A percentile compares a stretch with the other conserved stretches of the same genome.
phyloP scores from a whole-genome alignment of 2,113 vertebrate genomes.

The Puffinus mauretanicus region DNA sequence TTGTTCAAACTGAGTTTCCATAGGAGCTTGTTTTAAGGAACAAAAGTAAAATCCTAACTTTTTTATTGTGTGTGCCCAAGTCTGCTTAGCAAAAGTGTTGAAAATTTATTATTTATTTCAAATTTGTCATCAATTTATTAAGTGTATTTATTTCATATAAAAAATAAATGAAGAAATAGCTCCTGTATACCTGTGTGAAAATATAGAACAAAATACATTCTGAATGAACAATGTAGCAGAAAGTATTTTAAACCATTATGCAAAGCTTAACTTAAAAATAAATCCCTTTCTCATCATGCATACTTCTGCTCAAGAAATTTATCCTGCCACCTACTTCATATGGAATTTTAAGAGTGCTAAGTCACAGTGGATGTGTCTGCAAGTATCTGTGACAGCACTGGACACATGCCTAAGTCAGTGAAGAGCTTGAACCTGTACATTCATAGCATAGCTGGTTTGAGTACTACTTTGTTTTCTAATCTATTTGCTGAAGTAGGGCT shows the following conservation, averaged over 20 bases:
- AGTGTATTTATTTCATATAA: background rate
- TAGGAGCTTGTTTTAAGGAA: background rate
- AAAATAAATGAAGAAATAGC: background rate
- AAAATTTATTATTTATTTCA: background rate
- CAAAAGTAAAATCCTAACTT: background rate
- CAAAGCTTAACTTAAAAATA: background rate
- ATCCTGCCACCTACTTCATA: slow-evolving; percentile 32
- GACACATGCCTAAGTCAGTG: background rate
- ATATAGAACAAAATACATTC: background rate
- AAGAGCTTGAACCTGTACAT: background rate
- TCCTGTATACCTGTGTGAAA: background rate
- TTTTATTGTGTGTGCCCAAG: background rate
- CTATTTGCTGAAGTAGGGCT: background rate
- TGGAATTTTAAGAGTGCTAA: background rate
- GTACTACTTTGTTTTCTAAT: background rate
- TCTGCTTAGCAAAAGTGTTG: background rate
- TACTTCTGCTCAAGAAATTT: slow-evolving; percentile 17
- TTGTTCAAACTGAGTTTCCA: background rate
- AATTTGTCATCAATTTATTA: background rate
- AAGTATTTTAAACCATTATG: background rate
- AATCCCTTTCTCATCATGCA: background rate
- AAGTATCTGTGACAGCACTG: background rate
- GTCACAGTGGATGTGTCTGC: background rate
- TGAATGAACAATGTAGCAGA: background rate
- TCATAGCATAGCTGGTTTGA: background rate